A percentile compares a stretch with the other conserved stretches of the same genome.
These are phyloP conservation scores for Heloderma charlesbogerti DNA, from an alignment of 2,113 vertebrate genomes.

Conservation along the genomic window DNA sequence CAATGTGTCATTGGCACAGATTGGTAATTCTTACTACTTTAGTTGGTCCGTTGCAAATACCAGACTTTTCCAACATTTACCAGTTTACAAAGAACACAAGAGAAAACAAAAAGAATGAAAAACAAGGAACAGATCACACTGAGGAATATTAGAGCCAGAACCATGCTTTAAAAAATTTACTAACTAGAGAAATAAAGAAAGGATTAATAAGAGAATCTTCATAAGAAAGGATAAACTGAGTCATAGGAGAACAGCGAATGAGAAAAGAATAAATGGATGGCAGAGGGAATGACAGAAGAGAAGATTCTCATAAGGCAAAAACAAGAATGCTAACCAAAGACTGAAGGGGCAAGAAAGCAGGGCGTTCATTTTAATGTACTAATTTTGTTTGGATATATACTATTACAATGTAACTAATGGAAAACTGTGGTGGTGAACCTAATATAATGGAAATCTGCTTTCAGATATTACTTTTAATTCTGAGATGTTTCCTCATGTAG, in stretches of 20 bases:
- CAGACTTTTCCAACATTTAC: not conserved
- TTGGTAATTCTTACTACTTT: not conserved
- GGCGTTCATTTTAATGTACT: not conserved
- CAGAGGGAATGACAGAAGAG: not conserved
- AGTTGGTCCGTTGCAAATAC: not conserved
- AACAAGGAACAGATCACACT: not conserved
- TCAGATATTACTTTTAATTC: not conserved
- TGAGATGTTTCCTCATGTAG: slow-evolving; percentile 38
- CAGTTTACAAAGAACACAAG: not conserved
- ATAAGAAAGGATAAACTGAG: not conserved
- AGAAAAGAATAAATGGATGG: not conserved
- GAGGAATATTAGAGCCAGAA: no score
- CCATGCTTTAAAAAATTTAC: not conserved
- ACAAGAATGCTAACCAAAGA: not conserved
- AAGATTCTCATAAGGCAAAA: not conserved
- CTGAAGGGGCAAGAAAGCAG: not conserved
- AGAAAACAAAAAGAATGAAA: not conserved
- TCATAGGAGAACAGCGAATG: not conserved
- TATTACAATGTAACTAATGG: not conserved
- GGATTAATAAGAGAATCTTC: not conserved
- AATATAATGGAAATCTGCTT: not conserved
- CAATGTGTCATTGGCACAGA: no score
- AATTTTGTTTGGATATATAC: not conserved
- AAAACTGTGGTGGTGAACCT: not conserved
- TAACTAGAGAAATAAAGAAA: no score